Evolutionary conservation across 2,797 vertebrate genomes (phyloP).

Genomic region (Muscicapa comitata): DNA sequence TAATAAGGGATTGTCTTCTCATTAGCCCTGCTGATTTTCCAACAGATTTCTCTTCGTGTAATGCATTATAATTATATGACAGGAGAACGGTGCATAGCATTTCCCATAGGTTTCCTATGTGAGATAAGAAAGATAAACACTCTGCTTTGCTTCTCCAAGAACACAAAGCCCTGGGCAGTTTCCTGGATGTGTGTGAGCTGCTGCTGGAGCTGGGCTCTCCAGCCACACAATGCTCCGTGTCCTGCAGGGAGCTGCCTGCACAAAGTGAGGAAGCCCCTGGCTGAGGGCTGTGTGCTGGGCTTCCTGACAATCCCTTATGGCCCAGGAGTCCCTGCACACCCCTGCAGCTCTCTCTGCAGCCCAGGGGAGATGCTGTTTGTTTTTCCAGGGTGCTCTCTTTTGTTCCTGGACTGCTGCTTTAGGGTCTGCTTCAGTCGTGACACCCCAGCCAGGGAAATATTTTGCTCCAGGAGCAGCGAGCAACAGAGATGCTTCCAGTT

Average conservation of each 20-base stretch:
- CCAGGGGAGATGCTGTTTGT: slow-evolving; percentile 70
- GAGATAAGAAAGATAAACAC: slow-evolving; percentile 82
- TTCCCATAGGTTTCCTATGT: slow-evolving; percentile 83
- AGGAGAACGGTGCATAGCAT: slow-evolving; percentile 67
- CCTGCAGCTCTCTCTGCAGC: slow-evolving; percentile 15
- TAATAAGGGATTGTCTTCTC: neutral
- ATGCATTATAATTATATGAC: slow-evolving; percentile 80
- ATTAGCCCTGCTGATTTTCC: neutral
- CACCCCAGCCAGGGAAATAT: slow-evolving; percentile 9
- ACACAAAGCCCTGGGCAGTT: slow-evolving; percentile 12
- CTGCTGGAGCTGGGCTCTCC: slow-evolving; percentile 38
- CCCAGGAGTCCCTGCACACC: slow-evolving; percentile 18
- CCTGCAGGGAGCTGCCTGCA: slow-evolving; percentile 63
- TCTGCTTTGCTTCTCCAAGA: slow-evolving; percentile 15
- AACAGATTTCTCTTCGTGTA: slow-evolving; percentile 12
- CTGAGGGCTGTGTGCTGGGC: slow-evolving; percentile 22
- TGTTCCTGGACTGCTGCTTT: slow-evolving; percentile 60
- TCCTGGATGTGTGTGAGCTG: slow-evolving; percentile 12
- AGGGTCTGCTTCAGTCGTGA: neutral
- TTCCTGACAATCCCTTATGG: slow-evolving; percentile 42
- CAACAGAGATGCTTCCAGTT: neutral
- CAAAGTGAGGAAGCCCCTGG: slow-evolving; percentile 80
- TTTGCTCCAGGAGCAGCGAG: neutral
- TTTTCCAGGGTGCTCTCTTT: slow-evolving; percentile 70
- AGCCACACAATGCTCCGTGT: slow-evolving; percentile 72